Conservation (phyloP, 2,113 vertebrate species). For the Aix galericulata region DNA sequence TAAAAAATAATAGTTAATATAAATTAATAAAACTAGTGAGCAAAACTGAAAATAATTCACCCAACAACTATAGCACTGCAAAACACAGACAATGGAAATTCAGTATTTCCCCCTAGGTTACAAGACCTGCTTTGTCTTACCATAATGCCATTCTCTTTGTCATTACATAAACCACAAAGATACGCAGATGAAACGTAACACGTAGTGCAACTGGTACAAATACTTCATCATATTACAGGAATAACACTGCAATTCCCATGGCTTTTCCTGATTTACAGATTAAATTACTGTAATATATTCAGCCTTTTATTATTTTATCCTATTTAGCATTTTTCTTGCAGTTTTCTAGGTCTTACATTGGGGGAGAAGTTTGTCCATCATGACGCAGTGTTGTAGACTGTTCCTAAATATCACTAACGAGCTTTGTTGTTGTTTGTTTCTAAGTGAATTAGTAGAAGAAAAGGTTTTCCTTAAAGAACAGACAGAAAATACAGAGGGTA, state of each 20-base stretch:
- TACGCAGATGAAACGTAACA: background rate
- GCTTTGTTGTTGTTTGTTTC: slow-evolving; percentile 72
- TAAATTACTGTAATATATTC: background rate
- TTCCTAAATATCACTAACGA: slow-evolving; percentile 70
- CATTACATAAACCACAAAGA: background rate
- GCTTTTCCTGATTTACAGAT: background rate
- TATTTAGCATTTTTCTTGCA: slow-evolving; percentile 8
- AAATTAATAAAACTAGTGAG: background rate
- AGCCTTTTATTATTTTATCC: background rate
- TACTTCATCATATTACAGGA: background rate
- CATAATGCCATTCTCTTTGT: background rate
- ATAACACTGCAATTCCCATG: background rate
- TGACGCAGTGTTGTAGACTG: slow-evolving; percentile 16
- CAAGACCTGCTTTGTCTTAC: background rate
- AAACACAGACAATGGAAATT: background rate
- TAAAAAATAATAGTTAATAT: too few relatives aligned
- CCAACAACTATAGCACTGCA: background rate
- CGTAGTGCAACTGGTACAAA: background rate
- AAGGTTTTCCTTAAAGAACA: slow-evolving; percentile 79
- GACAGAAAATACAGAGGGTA: slow-evolving; percentile 85
- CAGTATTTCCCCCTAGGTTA: background rate
- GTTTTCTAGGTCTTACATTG: slow-evolving; percentile 35
- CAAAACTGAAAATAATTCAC: background rate
- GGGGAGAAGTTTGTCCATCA: slow-evolving; percentile 53
- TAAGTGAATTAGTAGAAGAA: slow-evolving; percentile 86